These are phyloP conservation scores for Dysmachus trigonus DNA, from an alignment of 2,888 invertebrate genomes.

Conservation along the genomic window DNA sequence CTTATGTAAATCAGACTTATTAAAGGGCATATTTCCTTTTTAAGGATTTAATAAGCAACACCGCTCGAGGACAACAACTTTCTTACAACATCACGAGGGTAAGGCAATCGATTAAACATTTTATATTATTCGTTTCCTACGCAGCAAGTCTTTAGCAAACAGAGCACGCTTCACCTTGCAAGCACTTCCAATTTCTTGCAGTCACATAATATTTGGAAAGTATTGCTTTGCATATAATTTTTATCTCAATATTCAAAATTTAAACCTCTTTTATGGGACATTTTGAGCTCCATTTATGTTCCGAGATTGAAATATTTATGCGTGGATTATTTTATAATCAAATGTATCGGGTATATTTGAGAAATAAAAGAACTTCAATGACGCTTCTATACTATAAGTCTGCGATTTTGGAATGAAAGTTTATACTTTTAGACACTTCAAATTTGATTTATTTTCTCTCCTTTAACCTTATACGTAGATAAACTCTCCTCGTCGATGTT, in stretches of 20 bases:
- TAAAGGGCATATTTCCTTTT: background rate
- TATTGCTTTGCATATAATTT: background rate
- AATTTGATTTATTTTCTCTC: too few relatives aligned
- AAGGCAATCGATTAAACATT: background rate
- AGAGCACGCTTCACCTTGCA: background rate
- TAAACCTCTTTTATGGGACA: background rate
- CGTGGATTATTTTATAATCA: background rate
- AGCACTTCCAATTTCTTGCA: background rate
- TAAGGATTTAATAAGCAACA: background rate
- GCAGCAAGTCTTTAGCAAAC: background rate
- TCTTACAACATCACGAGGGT: background rate
- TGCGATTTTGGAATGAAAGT: too few relatives aligned
- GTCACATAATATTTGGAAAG: background rate
- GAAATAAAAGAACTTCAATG: too few relatives aligned
- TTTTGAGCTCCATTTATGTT: background rate
- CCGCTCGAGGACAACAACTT: background rate
- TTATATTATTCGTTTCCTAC: background rate
- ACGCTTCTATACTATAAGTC: too few relatives aligned
- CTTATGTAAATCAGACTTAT: background rate
- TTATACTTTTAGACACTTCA: too few relatives aligned
- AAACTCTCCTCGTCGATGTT: too few relatives aligned
- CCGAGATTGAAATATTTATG: too few relatives aligned
- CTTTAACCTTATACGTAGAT: too few relatives aligned
- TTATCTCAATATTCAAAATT: background rate
- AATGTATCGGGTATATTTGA: background rate